Percentiles rank a stretch among this genome's conserved stretches.
phyloP scores from a whole-genome alignment of 2,888 invertebrate genomes.

The Gandaritis pyraliata region DNA sequence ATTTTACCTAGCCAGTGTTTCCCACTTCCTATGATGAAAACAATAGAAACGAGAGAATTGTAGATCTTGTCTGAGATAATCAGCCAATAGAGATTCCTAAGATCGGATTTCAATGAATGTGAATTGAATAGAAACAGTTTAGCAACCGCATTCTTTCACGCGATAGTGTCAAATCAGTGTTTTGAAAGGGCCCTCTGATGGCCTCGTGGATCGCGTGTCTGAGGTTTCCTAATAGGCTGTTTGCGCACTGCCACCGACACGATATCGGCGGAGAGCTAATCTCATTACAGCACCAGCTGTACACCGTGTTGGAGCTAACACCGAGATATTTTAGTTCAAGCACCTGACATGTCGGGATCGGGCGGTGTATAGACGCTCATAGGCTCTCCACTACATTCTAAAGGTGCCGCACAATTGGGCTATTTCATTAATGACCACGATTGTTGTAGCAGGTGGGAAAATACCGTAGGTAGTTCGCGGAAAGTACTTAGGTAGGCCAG shows the following conservation, averaged over 20 bases:
- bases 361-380: too few relatives aligned
- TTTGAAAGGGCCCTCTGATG: conserved; percentile 33
- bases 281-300: too few relatives aligned
- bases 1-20: too few relatives aligned
- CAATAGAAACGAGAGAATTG: neutral
- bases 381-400: conserved; percentile 11
- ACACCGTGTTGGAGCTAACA: too few relatives aligned
- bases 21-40: neutral
- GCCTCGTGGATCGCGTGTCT: conserved; percentile 28
- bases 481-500: neutral
- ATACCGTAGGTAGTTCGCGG: neutral
- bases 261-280: too few relatives aligned
- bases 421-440: conserved; percentile 20
- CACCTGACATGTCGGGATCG: too few relatives aligned
- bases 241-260: too few relatives aligned
- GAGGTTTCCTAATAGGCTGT: conserved; percentile 26
- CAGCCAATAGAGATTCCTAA: conserved; percentile 6
- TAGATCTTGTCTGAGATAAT: neutral
- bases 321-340: too few relatives aligned
- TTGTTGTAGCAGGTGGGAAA: neutral
- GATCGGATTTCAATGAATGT: conserved; percentile 17
- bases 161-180: conserved; percentile 31
- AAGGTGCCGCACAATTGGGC: conserved; percentile 22
- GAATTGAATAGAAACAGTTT: conserved; percentile 20
- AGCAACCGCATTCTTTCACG: conserved; percentile 35